Evolutionary conservation across 1,140 invertebrate species (phyloP).

Genomic region (Melipona quadrifasciata): DNA sequence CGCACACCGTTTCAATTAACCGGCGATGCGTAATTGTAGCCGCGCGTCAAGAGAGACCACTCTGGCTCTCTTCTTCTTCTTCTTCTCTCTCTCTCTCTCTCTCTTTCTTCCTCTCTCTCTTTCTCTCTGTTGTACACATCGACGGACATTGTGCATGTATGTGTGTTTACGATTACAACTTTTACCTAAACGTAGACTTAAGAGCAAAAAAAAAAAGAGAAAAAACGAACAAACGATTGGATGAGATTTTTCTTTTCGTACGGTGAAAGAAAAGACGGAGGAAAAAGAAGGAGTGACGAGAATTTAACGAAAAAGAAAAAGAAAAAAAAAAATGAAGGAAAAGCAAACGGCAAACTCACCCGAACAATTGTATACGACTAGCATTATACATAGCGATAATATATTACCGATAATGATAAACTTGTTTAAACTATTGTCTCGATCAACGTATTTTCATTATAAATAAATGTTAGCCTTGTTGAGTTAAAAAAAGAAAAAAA

Average conservation of each 20-base stretch:
- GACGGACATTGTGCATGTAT: constrained; percentile 78
- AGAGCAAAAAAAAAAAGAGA: background rate
- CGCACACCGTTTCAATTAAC: constrained; percentile 34
- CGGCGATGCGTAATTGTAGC: constrained; percentile 34
- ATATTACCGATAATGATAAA: constrained; percentile 81
- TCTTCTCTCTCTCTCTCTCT: background rate
- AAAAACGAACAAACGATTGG: constrained; percentile 43
- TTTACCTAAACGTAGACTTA: constrained; percentile 69
- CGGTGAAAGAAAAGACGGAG: background rate
- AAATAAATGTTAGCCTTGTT: constrained; percentile 83
- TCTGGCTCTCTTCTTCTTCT: no score
- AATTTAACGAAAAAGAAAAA: constrained; percentile 33
- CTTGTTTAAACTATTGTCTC: constrained; percentile 82
- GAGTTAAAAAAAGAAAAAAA: constrained; percentile 79
- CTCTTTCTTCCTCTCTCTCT: background rate
- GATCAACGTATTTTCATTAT: constrained; percentile 83
- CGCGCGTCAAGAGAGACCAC: constrained; percentile 37
- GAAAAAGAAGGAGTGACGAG: constrained; percentile 50
- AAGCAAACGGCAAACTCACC: constrained; percentile 62
- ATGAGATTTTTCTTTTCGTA: background rate
- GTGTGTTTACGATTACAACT: constrained; percentile 78
- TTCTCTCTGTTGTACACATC: constrained; percentile 21
- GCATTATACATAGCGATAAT: constrained; percentile 80
- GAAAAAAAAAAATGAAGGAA: constrained; percentile 34
- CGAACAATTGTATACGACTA: constrained; percentile 82